Conservation (phyloP, 2,113 vertebrate species). For the Pterocles gutturalis region DNA sequence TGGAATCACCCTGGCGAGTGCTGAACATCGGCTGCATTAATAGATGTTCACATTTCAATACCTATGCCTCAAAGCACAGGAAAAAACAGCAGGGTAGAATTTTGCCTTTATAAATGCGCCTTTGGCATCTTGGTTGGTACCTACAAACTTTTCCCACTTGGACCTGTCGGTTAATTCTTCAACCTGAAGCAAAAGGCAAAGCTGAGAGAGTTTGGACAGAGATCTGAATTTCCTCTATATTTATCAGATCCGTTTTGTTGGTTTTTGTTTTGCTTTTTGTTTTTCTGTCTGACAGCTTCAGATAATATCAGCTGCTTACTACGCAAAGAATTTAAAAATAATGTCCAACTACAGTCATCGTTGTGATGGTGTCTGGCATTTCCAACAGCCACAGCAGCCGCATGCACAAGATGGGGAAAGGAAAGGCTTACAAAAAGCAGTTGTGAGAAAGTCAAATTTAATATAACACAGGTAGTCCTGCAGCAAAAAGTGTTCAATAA, state of each 20-base stretch:
- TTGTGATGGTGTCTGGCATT: background rate
- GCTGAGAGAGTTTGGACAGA: background rate
- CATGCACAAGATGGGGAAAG: fast-evolving
- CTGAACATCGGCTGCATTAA: background rate
- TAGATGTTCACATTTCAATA: background rate
- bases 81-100: background rate
- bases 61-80: background rate
- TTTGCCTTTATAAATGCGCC: background rate
- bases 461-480: background rate
- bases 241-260: background rate
- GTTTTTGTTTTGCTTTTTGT: background rate
- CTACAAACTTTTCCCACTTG: background rate
- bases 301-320: background rate
- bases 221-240: background rate
- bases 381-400: background rate
- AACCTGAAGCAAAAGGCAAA: background rate
- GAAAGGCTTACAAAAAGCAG: background rate
- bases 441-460: background rate
- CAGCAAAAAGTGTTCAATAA: background rate
- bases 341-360: background rate
- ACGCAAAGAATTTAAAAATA: background rate
- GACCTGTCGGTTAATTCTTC: background rate
- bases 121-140: background rate
- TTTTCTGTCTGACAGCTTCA: background rate
- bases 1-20: background rate